A percentile compares a stretch with the other conserved stretches of the same genome.
phyloP scores from a whole-genome alignment of 2,113 vertebrate species.

The Panthera leo region DNA sequence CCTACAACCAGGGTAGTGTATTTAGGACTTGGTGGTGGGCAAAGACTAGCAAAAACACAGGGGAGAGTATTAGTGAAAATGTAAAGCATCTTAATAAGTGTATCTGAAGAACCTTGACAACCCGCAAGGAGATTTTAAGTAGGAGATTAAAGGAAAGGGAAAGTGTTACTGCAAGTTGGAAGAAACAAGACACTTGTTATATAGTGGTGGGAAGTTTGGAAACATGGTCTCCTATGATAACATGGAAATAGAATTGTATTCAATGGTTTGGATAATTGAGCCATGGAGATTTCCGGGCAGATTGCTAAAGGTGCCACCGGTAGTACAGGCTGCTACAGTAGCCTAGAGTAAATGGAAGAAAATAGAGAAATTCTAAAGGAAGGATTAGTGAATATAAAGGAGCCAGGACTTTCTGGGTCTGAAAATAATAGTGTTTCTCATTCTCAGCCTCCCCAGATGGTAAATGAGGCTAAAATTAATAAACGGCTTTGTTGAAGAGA shows the following conservation, averaged over 20 bases:
- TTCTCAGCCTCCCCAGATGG: conserved; percentile 41
- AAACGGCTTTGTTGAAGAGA: not conserved
- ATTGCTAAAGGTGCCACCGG: not conserved
- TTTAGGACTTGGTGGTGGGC: not conserved
- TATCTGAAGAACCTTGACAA: not conserved
- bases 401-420: not conserved
- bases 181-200: not conserved
- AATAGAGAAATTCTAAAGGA: not conserved
- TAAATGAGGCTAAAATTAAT: conserved; percentile 40
- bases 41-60: not conserved
- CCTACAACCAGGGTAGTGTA: not conserved
- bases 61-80: not conserved
- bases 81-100: not conserved
- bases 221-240: not conserved
- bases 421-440: conserved; percentile 6
- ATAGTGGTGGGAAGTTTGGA: not conserved
- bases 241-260: not conserved
- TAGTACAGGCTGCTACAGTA: not conserved
- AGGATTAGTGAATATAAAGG: not conserved
- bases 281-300: not conserved
- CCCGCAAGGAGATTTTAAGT: not conserved
- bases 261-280: not conserved
- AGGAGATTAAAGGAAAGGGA: not conserved
- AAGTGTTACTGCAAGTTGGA: not conserved
- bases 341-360: not conserved